A percentile compares a stretch with the other conserved stretches of the same genome.
phyloP scores from a whole-genome alignment of 2,113 vertebrate species.

The Pomatorhinus ruficollis region DNA sequence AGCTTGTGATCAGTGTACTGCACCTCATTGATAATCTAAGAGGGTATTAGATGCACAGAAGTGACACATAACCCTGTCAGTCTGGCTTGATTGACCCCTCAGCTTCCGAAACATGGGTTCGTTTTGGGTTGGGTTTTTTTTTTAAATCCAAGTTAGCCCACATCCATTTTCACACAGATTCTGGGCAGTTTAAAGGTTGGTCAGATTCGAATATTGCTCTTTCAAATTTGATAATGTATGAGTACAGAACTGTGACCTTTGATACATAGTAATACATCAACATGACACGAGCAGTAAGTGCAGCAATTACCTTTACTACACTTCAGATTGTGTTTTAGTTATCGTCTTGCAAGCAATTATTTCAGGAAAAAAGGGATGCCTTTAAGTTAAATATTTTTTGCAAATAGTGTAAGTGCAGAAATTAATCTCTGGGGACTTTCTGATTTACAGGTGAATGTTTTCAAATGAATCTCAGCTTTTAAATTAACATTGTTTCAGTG shows the following conservation, averaged over 20 bases:
- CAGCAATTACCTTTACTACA: slow-evolving; percentile 85
- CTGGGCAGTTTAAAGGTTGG: slow-evolving; percentile 84
- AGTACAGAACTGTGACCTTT: slow-evolving; percentile 97
- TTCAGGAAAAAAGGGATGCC: slow-evolving; percentile 44
- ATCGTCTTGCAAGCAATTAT: slow-evolving; percentile 73
- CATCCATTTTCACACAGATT: slow-evolving; percentile 78
- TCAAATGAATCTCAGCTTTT: slow-evolving; percentile 11
- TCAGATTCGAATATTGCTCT: slow-evolving; percentile 88
- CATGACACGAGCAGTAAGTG: slow-evolving; percentile 91
- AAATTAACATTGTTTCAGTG: not conserved
- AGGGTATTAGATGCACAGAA: slow-evolving; percentile 82
- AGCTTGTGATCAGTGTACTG: slow-evolving; percentile 90
- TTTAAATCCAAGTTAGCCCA: slow-evolving; percentile 59
- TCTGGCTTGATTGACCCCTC: slow-evolving; percentile 91
- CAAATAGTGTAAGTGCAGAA: slow-evolving; percentile 43
- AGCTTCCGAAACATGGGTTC: slow-evolving; percentile 84
- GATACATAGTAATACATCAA: slow-evolving; percentile 92
- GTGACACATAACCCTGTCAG: slow-evolving; percentile 83
- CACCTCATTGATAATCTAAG: slow-evolving; percentile 90
- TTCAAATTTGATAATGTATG: slow-evolving; percentile 99
- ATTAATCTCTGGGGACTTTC: slow-evolving; percentile 30
- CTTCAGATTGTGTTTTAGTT: slow-evolving; percentile 71
- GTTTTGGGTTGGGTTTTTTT: not conserved
- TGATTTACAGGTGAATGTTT: slow-evolving; percentile 45
- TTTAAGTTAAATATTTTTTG: slow-evolving; percentile 51